Base-by-base conservation (phyloP, 2,113 vertebrate species). In the Malurus elegans region DNA sequence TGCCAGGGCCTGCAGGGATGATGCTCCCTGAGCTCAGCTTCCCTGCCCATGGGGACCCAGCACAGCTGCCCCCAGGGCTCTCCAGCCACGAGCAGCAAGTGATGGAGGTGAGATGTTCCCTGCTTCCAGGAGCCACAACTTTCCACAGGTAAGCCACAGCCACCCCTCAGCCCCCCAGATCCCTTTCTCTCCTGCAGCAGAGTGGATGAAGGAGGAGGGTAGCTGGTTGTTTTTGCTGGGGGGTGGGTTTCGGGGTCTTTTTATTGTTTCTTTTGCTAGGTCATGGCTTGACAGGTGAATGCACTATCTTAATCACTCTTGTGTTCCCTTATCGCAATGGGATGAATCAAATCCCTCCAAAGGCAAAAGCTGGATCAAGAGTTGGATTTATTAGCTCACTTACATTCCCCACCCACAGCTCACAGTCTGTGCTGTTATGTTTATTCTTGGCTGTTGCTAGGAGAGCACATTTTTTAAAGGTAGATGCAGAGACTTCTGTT, bases 371-470 rank as follows among this genome's bases (percentile, higher is more conserved):
- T 79, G 65, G 91, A 78, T 48, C 34, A 71, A 78, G 83, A 81
- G 60, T 7, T 91, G 86, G 89, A 32, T 85, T 84, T 84, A 57
- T 86, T 81, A 91, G 86, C 91, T 91, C 57, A 0, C 89, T 93
- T 56, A 47, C 89, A 69, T 79, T 86, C 70, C 88, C 80, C 86
- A 75, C 94, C 86, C 89, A 78, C 93, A 40, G 18, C 78, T 60
- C 84, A 1, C 92, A 82, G 92, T 36, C 87, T 96, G 85, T 82
- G 92, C 88, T 79, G 85, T 60, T 54, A 44, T 56, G 83, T 84
- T 95, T 91, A 92, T 89, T 95, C 83, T 48, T 79, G 92, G 91
- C 83, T 81, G 93, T 93, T 95, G 95, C 92, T 91, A 85, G 78
- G 95, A 92, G 93, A 84, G 80, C 86, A 45, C 23, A 4, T 60